Evolutionary conservation across 35 echinoderm and acorn worm species (phyloP), one percentile per base, ranked within the genome.

Genomic region (Apostichopus parvimensis): DNA sequence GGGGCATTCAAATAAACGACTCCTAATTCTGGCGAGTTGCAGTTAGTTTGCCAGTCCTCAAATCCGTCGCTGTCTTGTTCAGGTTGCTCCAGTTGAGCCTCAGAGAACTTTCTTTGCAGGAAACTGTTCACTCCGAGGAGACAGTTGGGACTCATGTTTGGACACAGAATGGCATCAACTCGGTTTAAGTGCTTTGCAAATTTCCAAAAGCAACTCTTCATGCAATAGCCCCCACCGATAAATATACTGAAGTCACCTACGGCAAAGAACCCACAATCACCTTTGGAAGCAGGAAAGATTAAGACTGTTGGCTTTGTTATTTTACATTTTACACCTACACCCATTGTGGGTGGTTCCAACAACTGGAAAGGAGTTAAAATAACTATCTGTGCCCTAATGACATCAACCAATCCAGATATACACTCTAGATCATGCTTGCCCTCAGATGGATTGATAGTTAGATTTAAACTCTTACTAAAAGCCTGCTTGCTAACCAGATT

Each of bases 271-370:
- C 95, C 95, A 95, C 97, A 99, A 86, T 99, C 97, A 54, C 97
- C 97, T 83, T 99, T 99, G 25, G 93, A 93, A 22, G 97, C 97
- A 70, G 97, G 97, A 65, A 99, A 96, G 64, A 99, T 90, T 15
- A 99, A 89, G 21, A 99, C 97, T 90, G 97, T 99, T 18, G 97
- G 97, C 83, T 99, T 99, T 81, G 97, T 94, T 34, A 99, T 99
- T 60, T 99, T 99, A 73, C 97, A 99, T 78, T 99, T 99, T 22
- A 96, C 95, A 80, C 94, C 97, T 9, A 99, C 93, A 56, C 95
- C 97, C 93, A 96, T 99, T 24, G 97, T 99, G 77, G 97, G 97
- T 77, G 97, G 97, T 78, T 96, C 97, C 64, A 99, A 73, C 56
- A 96, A 89, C 55, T 99, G 94, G 91, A 99, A 99, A 57, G 94